phyloP scores from a whole-genome alignment of 2,888 invertebrate genomes.

The Meiosimyza decipiens region DNA sequence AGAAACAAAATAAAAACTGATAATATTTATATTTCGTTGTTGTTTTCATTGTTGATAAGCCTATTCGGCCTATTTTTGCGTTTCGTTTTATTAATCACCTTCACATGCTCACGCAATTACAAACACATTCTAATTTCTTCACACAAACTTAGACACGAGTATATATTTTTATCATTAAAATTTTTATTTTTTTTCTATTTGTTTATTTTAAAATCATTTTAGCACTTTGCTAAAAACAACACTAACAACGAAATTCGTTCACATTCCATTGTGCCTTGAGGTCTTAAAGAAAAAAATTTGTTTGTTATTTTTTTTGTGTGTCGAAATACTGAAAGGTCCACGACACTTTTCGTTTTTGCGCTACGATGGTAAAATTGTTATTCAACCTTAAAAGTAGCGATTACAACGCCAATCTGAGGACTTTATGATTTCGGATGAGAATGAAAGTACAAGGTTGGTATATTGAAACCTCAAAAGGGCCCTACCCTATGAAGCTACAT shows the following conservation, averaged over 20 bases:
- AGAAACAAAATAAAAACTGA: not conserved
- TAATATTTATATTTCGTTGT: not conserved
- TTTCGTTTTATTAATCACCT: not conserved
- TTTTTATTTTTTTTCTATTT: constrained; percentile 1
- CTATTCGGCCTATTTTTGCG: constrained; percentile 11
- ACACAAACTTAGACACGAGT: not conserved
- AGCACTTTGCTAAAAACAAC: not conserved
- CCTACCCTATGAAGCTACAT: too few relatives aligned
- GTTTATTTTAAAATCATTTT: constrained; percentile 7
- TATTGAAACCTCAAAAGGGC: too few relatives aligned
- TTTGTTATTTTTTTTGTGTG: not conserved
- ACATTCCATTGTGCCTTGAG: not conserved
- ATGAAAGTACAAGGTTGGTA: too few relatives aligned
- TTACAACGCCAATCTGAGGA: not conserved
- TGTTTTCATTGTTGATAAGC: constrained; percentile 7
- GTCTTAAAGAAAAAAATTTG: not conserved
- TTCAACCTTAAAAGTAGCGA: not conserved
- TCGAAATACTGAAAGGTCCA: not conserved
- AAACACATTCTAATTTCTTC: not conserved
- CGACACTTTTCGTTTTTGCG: constrained; percentile 12
- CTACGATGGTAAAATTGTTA: not conserved
- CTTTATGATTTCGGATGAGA: too few relatives aligned
- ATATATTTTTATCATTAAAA: not conserved
- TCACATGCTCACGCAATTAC: not conserved
- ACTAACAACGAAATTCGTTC: not conserved